Conservation (phyloP, 1,140 invertebrate species). For the Neuroterus valhalla region DNA sequence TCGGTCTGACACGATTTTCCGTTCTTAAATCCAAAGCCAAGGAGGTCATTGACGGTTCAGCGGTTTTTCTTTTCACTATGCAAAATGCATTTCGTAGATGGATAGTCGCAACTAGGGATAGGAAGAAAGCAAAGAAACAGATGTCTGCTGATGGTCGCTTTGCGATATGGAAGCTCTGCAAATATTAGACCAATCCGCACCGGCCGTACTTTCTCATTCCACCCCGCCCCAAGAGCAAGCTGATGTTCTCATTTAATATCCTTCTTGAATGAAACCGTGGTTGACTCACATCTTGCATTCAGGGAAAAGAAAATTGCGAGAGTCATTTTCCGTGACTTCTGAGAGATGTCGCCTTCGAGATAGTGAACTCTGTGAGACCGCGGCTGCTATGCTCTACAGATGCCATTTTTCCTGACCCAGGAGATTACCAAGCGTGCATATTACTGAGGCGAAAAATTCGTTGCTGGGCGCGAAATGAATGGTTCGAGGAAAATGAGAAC, state of each 20-base stretch:
- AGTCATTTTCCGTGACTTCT: slow-evolving; percentile 72
- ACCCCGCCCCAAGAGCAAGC: slow-evolving; percentile 44
- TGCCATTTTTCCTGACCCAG: slow-evolving; percentile 22
- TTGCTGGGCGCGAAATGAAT: slow-evolving; percentile 8
- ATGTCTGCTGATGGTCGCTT: slow-evolving; percentile 64
- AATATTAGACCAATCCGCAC: slow-evolving; percentile 66
- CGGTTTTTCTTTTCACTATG: slow-evolving; percentile 29
- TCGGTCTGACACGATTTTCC: slow-evolving; percentile 41
- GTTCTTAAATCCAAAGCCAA: slow-evolving; percentile 35
- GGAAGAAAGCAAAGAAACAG: slow-evolving; percentile 6
- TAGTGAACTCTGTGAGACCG: slow-evolving; percentile 46
- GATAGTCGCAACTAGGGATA: slow-evolving; percentile 8
- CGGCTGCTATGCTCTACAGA: background rate
- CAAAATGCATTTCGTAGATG: slow-evolving; percentile 17
- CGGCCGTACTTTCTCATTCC: no score
- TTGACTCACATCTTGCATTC: slow-evolving; percentile 63
- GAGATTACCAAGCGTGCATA: slow-evolving; percentile 24
- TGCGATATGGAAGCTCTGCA: slow-evolving; percentile 69
- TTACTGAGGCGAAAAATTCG: slow-evolving; percentile 18
- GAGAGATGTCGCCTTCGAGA: slow-evolving; percentile 72
- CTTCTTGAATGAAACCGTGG: slow-evolving; percentile 60
- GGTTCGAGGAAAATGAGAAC: slow-evolving; percentile 2
- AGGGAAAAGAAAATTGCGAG: slow-evolving; percentile 72
- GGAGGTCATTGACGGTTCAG: slow-evolving; percentile 22
- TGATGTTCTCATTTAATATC: slow-evolving; percentile 74